Evolutionary conservation across 2,113 vertebrate species (phyloP).

Genomic region (Malurus elegans): DNA sequence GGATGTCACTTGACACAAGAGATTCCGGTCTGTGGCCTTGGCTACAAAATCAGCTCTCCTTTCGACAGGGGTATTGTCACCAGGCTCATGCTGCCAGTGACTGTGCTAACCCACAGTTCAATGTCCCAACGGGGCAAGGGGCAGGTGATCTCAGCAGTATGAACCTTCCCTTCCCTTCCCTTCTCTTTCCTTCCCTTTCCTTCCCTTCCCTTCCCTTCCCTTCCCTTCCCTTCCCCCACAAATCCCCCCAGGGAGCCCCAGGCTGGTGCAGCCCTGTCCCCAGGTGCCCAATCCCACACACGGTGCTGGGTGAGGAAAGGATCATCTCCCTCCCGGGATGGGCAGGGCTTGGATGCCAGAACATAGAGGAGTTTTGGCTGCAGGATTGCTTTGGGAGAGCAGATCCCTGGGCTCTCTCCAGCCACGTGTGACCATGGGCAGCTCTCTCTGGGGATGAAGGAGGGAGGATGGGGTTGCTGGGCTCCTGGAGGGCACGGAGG

Average conservation of each 20-base stretch:
- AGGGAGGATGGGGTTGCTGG: neutral
- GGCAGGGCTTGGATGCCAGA: neutral
- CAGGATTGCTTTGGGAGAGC: neutral
- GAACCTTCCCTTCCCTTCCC: neutral
- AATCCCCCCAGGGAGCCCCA: neutral
- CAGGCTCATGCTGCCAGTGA: neutral
- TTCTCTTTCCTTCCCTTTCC: neutral
- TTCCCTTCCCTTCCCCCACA: neutral
- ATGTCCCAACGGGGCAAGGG: neutral
- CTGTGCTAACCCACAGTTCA: neutral
- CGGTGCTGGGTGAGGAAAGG: rapidly evolving
- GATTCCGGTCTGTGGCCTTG: neutral
- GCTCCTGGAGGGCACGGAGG: neutral
- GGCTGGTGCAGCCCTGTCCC: neutral
- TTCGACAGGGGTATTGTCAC: neutral
- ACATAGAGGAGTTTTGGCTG: neutral
- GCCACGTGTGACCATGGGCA: rapidly evolving
- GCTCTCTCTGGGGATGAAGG: neutral
- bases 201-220: neutral
- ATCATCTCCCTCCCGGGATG: neutral
- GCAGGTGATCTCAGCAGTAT: neutral
- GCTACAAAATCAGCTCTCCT: neutral
- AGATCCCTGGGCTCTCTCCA: neutral
- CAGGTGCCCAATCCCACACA: neutral
- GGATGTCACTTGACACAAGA: neutral